Evolutionary conservation across 2,113 vertebrate species (phyloP), one percentile per base, ranked within the genome.

Genomic region (Pitta sordida): DNA sequence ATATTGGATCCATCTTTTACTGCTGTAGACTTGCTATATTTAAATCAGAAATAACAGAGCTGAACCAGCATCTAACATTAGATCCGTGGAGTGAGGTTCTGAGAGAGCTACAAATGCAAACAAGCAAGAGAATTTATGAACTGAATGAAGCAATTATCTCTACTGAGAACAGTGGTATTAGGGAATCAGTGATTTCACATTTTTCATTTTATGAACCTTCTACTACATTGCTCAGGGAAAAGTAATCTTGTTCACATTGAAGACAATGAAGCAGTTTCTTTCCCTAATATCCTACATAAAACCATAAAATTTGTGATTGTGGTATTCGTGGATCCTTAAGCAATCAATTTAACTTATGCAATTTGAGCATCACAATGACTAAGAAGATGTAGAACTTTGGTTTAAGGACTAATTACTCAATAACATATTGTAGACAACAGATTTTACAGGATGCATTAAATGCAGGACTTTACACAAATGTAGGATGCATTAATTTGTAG

Each of bases 111-210:
- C 76, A 86, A 84, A 91, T 58, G 86, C 88, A 95, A 96, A 88
- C 91, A 94, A 96, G 88, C 52, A 88, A 43, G 76, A 91, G 34
- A 93, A 95, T 95, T 95, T 96, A 94, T 93, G 91, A 92, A 89
- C 88, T 92, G 83, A 89, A 88, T 56, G 81, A 75, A 93, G 74
- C 64, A 95, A 96, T 96, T 96, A 82, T 65, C 83, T 92, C 77
- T 84, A 69, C 44, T 56, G 88, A 84, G 83, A 95, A 93, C 65
- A 84, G 49, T 73, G 58, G 53, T 30, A 94, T 88, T 86, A 93
- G 77, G 52, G 39, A 96, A 60, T 39, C 86, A 86, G 63, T 30
- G 73, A 94, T 92, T 96, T 86, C 88, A 86, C 53, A 64, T 88
- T 76, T 65, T 78, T 94, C 77, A 86, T 96, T 93, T 96, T 94